These are phyloP conservation scores for Anoplolepis gracilipes DNA, from an alignment of 1,140 invertebrate genomes.

Conservation along the genomic window DNA sequence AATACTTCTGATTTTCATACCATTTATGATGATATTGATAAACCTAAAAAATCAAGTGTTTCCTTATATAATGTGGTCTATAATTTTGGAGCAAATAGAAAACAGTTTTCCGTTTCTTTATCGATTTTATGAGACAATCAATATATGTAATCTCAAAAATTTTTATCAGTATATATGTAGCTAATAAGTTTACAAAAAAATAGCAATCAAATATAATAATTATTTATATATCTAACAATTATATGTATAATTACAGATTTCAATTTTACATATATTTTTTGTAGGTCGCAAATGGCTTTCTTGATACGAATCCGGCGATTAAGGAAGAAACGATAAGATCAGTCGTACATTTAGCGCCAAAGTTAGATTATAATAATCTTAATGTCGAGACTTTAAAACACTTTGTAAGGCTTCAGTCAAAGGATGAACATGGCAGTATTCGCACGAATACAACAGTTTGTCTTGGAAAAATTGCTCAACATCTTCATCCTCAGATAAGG, in stretches of 20 bases:
- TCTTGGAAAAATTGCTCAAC: constrained; percentile 97
- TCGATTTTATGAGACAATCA: not conserved
- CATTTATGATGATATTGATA: not conserved
- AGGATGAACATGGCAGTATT: constrained; percentile 96
- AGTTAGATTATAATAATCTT: constrained; percentile 98
- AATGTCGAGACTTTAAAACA: constrained; percentile 98
- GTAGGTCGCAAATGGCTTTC: constrained; percentile 96
- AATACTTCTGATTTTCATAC: not conserved
- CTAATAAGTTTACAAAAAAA: no score
- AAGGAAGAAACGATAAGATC: constrained; percentile 99
- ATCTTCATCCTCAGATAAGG: constrained; percentile 96
- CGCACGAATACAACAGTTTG: constrained; percentile 99
- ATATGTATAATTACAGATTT: constrained; percentile 1
- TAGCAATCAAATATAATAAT: not conserved
- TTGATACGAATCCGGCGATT: constrained; percentile 98
- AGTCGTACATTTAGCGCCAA: constrained; percentile 97
- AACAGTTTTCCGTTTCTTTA: not conserved
- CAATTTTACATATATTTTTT: constrained; percentile 81
- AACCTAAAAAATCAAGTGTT: not conserved
- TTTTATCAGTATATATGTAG: not conserved
- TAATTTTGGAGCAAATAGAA: not conserved
- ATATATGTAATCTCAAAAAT: not conserved
- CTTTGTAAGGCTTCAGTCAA: constrained; percentile 97
- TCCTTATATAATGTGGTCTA: not conserved
- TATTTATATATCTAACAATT: not conserved